Conservation (phyloP, 1,140 invertebrate species). For the Steinernema feltiae region DNA sequence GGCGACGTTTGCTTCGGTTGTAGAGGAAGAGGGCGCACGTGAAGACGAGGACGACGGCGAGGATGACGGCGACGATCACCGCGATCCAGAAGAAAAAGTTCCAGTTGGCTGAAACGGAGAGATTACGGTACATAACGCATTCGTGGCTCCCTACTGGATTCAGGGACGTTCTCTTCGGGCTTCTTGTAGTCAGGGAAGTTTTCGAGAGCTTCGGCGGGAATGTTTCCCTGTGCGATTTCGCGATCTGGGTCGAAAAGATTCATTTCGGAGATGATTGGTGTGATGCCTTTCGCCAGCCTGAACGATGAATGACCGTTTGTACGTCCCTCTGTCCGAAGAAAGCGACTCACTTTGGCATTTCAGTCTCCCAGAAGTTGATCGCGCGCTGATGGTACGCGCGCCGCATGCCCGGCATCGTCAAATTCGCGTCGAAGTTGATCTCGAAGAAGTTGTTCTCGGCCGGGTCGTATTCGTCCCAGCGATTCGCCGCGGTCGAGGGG, state of each 20-base stretch:
- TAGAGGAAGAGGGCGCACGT: slow-evolving; percentile 10
- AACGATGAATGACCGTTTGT: too few relatives aligned
- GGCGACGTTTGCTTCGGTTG: not conserved
- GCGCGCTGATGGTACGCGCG: not conserved
- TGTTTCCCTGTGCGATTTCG: not conserved
- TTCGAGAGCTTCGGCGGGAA: not conserved
- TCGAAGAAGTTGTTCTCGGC: slow-evolving; percentile 19
- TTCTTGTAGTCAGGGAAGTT: not conserved
- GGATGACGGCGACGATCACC: not conserved
- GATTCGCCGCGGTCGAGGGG: not conserved
- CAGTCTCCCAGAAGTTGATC: slow-evolving; percentile 5
- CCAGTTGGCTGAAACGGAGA: not conserved
- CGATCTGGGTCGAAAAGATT: not conserved
- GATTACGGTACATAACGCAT: not conserved
- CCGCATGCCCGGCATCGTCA: slow-evolving; percentile 16
- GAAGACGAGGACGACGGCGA: not conserved
- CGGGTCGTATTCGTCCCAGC: not conserved
- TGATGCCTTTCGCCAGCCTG: not conserved
- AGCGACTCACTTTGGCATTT: not conserved
- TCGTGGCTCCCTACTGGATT: not conserved
- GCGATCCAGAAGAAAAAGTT: slow-evolving; percentile 1
- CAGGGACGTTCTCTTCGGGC: not conserved
- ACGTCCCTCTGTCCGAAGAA: not conserved
- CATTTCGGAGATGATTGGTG: not conserved
- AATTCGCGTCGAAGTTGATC: slow-evolving; percentile 21